These are phyloP conservation scores for Columba janthina DNA, from an alignment of 2,113 vertebrate genomes.

Conservation along the genomic window DNA sequence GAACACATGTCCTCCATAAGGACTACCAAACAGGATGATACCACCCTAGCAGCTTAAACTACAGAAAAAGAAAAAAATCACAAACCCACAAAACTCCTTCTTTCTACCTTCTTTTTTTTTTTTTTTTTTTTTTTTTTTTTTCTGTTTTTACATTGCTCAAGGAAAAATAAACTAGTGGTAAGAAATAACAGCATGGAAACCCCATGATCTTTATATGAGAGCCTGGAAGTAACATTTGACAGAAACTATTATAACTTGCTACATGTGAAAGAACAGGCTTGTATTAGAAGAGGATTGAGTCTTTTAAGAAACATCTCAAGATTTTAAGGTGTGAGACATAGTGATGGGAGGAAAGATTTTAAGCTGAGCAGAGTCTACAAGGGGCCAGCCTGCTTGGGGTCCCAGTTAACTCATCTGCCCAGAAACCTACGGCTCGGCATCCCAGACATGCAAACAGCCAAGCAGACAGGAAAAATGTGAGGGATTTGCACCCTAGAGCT, in stretches of 20 bases:
- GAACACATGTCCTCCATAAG: background rate
- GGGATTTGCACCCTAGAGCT: background rate
- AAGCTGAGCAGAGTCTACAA: background rate
- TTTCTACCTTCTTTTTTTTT: background rate
- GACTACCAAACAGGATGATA: background rate
- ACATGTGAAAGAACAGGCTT: background rate
- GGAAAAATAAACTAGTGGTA: background rate
- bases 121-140: background rate
- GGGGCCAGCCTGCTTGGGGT: background rate
- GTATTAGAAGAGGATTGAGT: background rate
- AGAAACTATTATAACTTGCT: background rate
- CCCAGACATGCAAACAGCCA: rapidly evolving
- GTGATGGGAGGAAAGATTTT: background rate
- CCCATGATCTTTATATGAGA: background rate
- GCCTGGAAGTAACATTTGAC: background rate
- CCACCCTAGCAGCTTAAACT: background rate
- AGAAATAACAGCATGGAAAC: background rate
- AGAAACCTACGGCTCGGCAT: background rate
- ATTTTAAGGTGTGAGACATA: background rate
- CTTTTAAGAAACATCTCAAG: background rate
- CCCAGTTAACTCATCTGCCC: background rate
- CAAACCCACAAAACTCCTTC: rapidly evolving
- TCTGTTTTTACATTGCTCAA: background rate
- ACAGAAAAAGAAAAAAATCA: background rate
- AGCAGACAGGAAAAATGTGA: background rate